Evolutionary conservation across 2,113 vertebrate species (phyloP), one percentile per base, ranked within the genome.

Genomic region (Gopherus flavomarginatus): DNA sequence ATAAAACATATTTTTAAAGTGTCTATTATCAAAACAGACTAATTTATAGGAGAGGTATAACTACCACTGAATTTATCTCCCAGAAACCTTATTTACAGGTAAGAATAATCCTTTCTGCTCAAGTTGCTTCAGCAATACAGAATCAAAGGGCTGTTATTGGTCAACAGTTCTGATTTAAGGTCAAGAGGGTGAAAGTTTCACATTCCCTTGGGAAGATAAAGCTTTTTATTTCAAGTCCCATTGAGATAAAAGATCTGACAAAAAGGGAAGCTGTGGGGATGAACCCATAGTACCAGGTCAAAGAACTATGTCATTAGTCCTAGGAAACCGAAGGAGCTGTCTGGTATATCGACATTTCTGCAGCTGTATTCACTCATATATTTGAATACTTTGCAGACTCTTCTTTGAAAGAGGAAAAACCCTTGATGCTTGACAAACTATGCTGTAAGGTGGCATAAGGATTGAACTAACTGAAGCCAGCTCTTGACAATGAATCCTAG

Each of bases 151-250:
- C 42, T 85, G 47, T 50, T 42, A 69, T 11, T 14, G 38, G 13
- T 81, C 81, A 80, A 26, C 17, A 88, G 78, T 86, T 29, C 47
- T 26, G 57, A 85, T 44, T 97, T 84, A 16, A 86, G 81, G 54
- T 69, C 35, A 5, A 7, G 31, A 35, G 16, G 19, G 21, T 8
- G 65, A 56, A 21, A n/a, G 31, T 26, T 84, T 16, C 59, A n/a
- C 2, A 53, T 12, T 69, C 54, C 57, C 35, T 87, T 53, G 78
- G 72, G 59, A 57, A 91, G 90, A 75, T 5, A 78, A 86, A 57
- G 19, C 83, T 89, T 88, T 53, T 11, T 75, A 81, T 26, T 54
- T 47, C 62, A 0, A 0, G 1, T 31, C 78, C 27, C 0, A 0
- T 17, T 19, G 27, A 4, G 21, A 85, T 38, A 84, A n/a, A 75